Percentiles rank a stretch among this genome's conserved stretches.
These are phyloP conservation scores for Drosophila kuntzei DNA, from an alignment of 2,888 invertebrate species.

Conservation along the genomic window DNA sequence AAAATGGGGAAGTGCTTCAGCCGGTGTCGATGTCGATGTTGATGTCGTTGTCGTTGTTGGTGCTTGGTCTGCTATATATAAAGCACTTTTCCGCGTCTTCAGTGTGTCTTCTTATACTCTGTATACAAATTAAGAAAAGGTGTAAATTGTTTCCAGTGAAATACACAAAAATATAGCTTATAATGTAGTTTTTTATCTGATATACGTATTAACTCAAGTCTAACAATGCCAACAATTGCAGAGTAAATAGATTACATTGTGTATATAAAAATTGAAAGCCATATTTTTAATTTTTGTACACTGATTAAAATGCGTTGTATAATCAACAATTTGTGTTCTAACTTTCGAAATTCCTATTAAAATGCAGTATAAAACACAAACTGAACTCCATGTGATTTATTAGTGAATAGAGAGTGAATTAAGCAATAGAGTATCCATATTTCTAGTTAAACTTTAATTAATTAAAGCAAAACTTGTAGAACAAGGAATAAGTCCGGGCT, in stretches of 20 bases:
- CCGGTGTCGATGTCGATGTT: slow-evolving; percentile 30
- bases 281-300: no score
- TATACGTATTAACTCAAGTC: neutral
- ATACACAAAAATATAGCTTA: neutral
- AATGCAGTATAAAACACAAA: no score
- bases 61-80: slow-evolving; percentile 48
- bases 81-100: slow-evolving; percentile 59
- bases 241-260: no score
- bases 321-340: no score
- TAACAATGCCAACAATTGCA: neutral
- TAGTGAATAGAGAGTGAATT: neutral
- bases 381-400: no score
- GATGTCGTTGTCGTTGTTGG: slow-evolving; percentile 27
- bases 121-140: neutral
- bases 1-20: slow-evolving; percentile 44
- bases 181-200: neutral
- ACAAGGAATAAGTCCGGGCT: no score
- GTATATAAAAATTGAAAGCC: no score
- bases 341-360: no score
- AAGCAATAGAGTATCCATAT: neutral
- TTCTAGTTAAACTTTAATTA: neutral
- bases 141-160: neutral
- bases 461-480: no score
- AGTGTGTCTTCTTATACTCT: slow-evolving; percentile 40
- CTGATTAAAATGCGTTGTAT: no score